Evolutionary conservation across 1,140 invertebrate species (phyloP).

Genomic region (Dendrolimus punctatus): DNA sequence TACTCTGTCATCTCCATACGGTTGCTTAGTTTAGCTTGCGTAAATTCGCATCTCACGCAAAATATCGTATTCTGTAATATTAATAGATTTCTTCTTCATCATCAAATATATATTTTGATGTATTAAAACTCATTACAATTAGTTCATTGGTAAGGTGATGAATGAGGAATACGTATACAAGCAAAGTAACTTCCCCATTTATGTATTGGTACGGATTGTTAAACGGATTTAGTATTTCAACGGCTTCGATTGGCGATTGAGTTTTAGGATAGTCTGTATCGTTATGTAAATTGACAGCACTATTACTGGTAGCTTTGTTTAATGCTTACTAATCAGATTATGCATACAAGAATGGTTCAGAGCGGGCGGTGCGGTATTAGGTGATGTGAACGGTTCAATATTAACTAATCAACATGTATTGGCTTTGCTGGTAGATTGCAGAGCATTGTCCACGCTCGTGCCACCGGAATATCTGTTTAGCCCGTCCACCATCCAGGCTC

Average conservation of each 20-base stretch:
- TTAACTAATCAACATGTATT: slow-evolving; percentile 69
- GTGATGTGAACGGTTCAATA: slow-evolving; percentile 59
- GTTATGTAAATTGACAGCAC: slow-evolving; percentile 42
- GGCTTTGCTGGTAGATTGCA: slow-evolving; percentile 59
- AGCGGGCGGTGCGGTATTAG: slow-evolving; percentile 52
- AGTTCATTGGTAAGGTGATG: too few species aligned
- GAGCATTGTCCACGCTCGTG: slow-evolving; percentile 62
- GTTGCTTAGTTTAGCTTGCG: too few species aligned
- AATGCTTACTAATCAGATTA: slow-evolving; percentile 70
- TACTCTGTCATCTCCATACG: too few species aligned
- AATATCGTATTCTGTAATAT: too few species aligned
- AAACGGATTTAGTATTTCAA: slow-evolving; percentile 15
- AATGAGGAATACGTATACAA: too few species aligned
- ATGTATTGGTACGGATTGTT: slow-evolving; percentile 3
- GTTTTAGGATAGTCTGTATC: slow-evolving; percentile 10
- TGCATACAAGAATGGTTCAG: slow-evolving; percentile 65
- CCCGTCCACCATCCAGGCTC: slow-evolving; percentile 49
- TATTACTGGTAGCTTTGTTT: slow-evolving; percentile 57
- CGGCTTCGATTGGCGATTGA: slow-evolving; percentile 16
- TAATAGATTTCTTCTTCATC: too few species aligned
- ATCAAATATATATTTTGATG: too few species aligned
- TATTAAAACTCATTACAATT: too few species aligned
- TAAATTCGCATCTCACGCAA: too few species aligned
- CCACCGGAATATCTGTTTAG: slow-evolving; percentile 68
- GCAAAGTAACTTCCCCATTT: too few species aligned